Base-by-base conservation (phyloP, 2,888 invertebrate genomes). In the Papilio elwesi region DNA sequence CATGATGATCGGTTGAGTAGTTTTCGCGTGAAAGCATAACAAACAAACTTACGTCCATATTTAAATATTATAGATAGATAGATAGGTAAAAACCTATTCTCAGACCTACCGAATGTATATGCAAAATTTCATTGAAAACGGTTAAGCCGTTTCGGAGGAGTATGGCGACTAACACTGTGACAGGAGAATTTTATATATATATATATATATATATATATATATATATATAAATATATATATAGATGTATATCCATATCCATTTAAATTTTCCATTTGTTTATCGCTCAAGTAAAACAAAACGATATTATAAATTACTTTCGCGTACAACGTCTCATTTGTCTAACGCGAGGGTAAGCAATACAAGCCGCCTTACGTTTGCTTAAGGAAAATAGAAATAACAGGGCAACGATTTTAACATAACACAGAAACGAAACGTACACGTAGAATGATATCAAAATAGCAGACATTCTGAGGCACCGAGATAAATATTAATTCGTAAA, bases 401-500 rank as follows among this genome's bases (percentile, higher is more conserved):
- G 70, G 76, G 76, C 74, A 78, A 79, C 79, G 81, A 85, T 83
- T 85, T 82, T 82, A 85, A 83, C 82, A 85, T 79, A 86, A 85
- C 82, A 85, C 75, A 74, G 76, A 76, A 78, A 74, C 73, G 75
- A 77, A 77, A 75, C 75, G 74, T 73, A 75, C 73, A 74, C 77
- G 74, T 78, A 77, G 75, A 78, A 83, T 83, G 79, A 79, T 83
- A 84, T 80, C 82, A 83, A 81, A 84, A 85, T 83, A 84, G 81
- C 82, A 83, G 80, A 83, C 82, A 80, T 78, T 78, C 79, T 79
- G 77, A 80, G 78, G 81, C 79, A 79, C 78, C 7, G 59, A 80
- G 80, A 79, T 76, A 78, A 78, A 76, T 81, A 82, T 82, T 85
- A 84, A 85, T 84, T 82, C 83, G 84, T 83, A 83, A 85, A 87